phyloP scores from a whole-genome alignment of 2,113 vertebrate genomes.

The Hemiprocne comata region DNA sequence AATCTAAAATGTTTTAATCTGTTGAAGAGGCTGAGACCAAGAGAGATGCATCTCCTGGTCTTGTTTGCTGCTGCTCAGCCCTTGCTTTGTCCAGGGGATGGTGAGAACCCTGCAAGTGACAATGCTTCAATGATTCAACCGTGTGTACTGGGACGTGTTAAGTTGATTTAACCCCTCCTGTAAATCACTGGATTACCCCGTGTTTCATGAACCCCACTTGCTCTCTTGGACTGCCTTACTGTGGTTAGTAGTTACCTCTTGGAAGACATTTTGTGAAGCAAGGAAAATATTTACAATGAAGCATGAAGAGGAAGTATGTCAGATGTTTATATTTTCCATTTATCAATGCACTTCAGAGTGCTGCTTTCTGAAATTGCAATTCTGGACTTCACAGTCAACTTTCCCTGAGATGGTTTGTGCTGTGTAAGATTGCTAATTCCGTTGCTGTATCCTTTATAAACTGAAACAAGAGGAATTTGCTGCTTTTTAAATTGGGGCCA shows the following conservation, averaged over 20 bases:
- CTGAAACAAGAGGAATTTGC: conserved; percentile 66
- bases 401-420: conserved; percentile 51
- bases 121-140: background rate
- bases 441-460: conserved; percentile 16
- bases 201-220: background rate
- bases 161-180: background rate
- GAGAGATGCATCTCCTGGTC: background rate
- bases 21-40: no score
- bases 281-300: background rate
- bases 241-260: background rate
- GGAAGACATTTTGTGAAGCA: background rate
- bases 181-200: background rate
- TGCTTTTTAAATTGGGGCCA: conserved; percentile 69
- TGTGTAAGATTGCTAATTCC: conserved; percentile 18
- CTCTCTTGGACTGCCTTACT: background rate
- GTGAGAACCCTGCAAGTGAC: background rate
- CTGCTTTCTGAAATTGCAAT: conserved; percentile 20
- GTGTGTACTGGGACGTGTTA: background rate
- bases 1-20: background rate
- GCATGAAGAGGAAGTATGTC: background rate
- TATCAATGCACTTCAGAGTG: conserved; percentile 30
- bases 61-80: background rate
- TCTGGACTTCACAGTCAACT: conserved; percentile 52
- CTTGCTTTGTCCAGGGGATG: background rate
- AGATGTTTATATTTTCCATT: conserved; percentile 9